Evolutionary conservation across 1,140 invertebrate species (phyloP).

Genomic region (Drosophila watanabei): DNA sequence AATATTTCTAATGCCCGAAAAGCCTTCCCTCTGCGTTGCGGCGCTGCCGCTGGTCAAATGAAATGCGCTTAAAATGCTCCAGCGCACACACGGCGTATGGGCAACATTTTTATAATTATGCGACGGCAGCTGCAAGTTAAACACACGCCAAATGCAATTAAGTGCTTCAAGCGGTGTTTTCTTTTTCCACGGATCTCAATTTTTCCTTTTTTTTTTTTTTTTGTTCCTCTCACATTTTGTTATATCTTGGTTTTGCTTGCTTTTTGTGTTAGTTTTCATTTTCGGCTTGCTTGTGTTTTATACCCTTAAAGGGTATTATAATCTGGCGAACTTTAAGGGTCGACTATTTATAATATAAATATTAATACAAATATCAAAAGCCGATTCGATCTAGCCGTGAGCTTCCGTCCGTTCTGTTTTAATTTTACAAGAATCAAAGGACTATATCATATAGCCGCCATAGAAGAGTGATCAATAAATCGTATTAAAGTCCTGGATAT

Average conservation of each 20-base stretch:
- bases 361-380: background rate
- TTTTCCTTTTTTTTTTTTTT: background rate
- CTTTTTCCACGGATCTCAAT: constrained; percentile 10
- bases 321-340: background rate
- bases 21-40: constrained; percentile 22
- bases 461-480: no score
- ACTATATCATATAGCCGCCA: no score
- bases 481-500: no score
- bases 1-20: constrained; percentile 49
- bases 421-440: background rate
- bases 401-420: background rate
- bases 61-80: constrained; percentile 45
- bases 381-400: background rate
- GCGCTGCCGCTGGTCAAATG: constrained; percentile 40
- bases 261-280: constrained; percentile 22
- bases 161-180: constrained; percentile 58
- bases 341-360: background rate
- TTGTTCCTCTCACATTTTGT: background rate
- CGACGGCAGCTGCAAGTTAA: constrained; percentile 64
- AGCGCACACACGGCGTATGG: constrained; percentile 52
- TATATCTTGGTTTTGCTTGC: constrained; percentile 9
- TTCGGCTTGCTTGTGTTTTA: constrained; percentile 43
- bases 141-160: constrained; percentile 70
- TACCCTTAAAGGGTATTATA: background rate
- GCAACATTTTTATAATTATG: constrained; percentile 75